A percentile compares a stretch with the other conserved stretches of the same genome.
Evolutionary conservation across 2,113 vertebrate species (phyloP).

Genomic region (Sorex araneus): DNA sequence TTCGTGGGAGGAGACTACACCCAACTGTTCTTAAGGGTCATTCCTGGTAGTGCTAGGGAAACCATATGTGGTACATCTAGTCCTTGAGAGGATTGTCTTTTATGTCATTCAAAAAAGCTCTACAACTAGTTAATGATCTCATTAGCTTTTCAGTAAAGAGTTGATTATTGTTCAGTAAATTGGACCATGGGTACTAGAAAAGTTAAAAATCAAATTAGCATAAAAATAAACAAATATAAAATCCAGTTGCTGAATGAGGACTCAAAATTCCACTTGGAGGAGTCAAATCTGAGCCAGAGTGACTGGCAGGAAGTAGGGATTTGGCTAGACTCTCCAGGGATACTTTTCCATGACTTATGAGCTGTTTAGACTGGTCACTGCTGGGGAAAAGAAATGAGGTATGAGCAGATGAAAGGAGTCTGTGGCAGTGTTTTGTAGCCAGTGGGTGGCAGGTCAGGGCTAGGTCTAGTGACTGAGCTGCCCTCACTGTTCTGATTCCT

Average conservation of each 20-base stretch:
- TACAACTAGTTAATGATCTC: constrained; percentile 16
- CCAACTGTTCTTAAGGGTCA: too few relatives aligned
- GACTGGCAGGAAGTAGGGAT: constrained; percentile 74
- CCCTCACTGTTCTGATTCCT: constrained; percentile 31
- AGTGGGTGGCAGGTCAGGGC: not conserved
- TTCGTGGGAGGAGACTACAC: too few relatives aligned
- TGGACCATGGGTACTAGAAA: constrained; percentile 49
- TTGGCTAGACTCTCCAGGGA: constrained; percentile 72
- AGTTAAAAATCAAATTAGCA: constrained; percentile 51
- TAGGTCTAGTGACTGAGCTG: not conserved
- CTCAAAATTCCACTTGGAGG: constrained; percentile 47
- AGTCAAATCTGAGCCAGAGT: constrained; percentile 70
- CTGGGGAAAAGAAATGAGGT: constrained; percentile 71
- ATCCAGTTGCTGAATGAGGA: constrained; percentile 36
- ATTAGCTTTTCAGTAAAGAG: constrained; percentile 11
- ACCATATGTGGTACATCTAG: too few relatives aligned
- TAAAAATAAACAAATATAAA: constrained; percentile 62
- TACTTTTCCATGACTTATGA: constrained; percentile 76
- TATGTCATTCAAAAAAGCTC: constrained; percentile 43
- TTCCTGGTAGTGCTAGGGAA: too few relatives aligned
- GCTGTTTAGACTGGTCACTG: constrained; percentile 73
- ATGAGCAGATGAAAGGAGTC: constrained; percentile 68
- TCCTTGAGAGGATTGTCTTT: constrained; percentile 44
- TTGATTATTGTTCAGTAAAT: constrained; percentile 45
- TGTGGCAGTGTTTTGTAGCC: constrained; percentile 49